phyloP scores from a whole-genome alignment of 1,140 invertebrate species.

The Formica selysi region DNA sequence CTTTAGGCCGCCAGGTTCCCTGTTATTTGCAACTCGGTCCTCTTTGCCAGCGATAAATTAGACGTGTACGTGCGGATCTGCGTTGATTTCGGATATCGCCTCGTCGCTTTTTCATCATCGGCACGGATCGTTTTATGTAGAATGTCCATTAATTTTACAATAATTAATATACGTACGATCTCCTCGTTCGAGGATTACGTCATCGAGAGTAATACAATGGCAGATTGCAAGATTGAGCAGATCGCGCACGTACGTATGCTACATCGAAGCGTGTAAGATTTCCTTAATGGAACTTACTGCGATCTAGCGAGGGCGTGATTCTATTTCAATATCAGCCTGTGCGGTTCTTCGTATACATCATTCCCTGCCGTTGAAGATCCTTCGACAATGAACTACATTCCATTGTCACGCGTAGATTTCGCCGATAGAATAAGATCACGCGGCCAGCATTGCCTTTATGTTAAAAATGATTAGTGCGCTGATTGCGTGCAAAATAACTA shows the following conservation, averaged over 20 bases:
- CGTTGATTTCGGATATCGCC: not conserved
- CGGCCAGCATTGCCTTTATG: not conserved
- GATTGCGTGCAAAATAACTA: not conserved
- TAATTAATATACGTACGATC: slow-evolving; percentile 33
- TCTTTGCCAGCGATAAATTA: slow-evolving; percentile 45
- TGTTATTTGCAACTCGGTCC: slow-evolving; percentile 67
- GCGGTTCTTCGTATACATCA: slow-evolving; percentile 65
- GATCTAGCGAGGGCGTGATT: slow-evolving; percentile 77
- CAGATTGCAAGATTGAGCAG: slow-evolving; percentile 31
- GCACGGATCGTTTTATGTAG: not conserved
- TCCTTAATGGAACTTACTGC: slow-evolving; percentile 65
- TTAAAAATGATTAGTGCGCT: slow-evolving; percentile 34
- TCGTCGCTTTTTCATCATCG: not conserved
- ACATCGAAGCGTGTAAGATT: slow-evolving; percentile 68
- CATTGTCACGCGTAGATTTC: slow-evolving; percentile 49
- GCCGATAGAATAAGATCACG: slow-evolving; percentile 48
- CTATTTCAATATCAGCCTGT: slow-evolving; percentile 77
- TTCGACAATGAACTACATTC: slow-evolving; percentile 51
- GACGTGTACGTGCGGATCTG: slow-evolving; percentile 20
- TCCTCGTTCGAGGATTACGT: slow-evolving; percentile 15
- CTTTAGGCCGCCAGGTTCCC: slow-evolving; percentile 45
- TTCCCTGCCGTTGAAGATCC: slow-evolving; percentile 48
- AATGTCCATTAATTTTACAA: slow-evolving; percentile 24
- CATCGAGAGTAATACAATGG: slow-evolving; percentile 29
- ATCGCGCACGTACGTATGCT: slow-evolving; percentile 68